Evolutionary conservation across 2,797 vertebrate genomes (phyloP), one percentile per base, ranked within the genome.

Genomic region (Typhlichthys eigenmanni): DNA sequence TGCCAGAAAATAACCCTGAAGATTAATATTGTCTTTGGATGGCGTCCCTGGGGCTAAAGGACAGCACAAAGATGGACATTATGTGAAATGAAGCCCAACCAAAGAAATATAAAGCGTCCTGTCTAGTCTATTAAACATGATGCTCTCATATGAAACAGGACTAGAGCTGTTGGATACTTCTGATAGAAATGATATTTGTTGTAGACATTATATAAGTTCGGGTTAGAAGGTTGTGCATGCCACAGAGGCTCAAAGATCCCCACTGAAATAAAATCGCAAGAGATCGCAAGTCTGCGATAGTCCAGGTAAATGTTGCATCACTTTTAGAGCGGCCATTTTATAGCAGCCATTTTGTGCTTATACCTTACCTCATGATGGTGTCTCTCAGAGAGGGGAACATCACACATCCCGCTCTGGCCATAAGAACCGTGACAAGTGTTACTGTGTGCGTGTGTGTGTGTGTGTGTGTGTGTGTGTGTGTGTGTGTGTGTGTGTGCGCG

Each of bases 11-110:
- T 53, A 73, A 71, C 80, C 76, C 71, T 62, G 71, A 64, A 78
- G 58, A 69, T 74, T 59, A 68, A 64, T 47, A 63, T 86, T 87
- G 82, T 86, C 72, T 75, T 86, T 87, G 86, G 84, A 72, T 66
- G 0, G 75, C 24, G 34, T 87, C 84, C 85, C 83, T 86, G 84
- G 85, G 72, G 64, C 5, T 59, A 17, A 46, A 71, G 68, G 58
- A 82, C 66, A 79, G 76, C 79, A 74, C 80, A 83, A 74, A 78
- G 78, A 70, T 71, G 57, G 66, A 78, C 84, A 86, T 85, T 73
- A 64, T 45, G 67, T 75, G 75, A 78, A 80, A 60, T 60, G 66
- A 75, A 51, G 60, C 66, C 58, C 54, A 2, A 48, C 29, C 54
- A 61, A 38, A 53, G 49, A 60, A 58, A 63, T 17, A 48, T 16